These are phyloP conservation scores for Prunella strophiata DNA, from an alignment of 2,797 vertebrate species.

Conservation along the genomic window DNA sequence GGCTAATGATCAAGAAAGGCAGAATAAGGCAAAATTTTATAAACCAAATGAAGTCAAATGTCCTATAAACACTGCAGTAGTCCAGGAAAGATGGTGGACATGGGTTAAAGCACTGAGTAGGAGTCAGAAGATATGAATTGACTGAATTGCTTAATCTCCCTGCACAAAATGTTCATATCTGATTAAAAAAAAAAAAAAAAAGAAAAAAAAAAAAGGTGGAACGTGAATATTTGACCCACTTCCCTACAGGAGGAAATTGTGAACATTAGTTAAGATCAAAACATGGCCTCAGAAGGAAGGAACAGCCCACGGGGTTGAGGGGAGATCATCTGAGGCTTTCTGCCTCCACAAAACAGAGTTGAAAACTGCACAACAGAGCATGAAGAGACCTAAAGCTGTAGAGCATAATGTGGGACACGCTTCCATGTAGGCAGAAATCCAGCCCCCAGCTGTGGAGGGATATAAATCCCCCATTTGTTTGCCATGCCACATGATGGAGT, in stretches of 20 bases:
- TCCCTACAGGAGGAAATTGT: neutral
- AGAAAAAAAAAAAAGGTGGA: neutral
- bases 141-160: neutral
- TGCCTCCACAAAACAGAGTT: neutral
- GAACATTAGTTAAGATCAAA: neutral
- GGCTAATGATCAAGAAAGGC: conserved; percentile 38
- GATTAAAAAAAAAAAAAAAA: neutral
- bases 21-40: conserved; percentile 9
- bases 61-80: neutral
- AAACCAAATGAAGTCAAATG: neutral
- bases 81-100: neutral
- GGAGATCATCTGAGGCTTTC: neutral
- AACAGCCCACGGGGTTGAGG: neutral
- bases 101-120: neutral
- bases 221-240: neutral
- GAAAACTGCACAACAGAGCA: neutral
- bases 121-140: neutral
- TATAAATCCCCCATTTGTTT: neutral
- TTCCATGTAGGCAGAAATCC: neutral
- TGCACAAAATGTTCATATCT: neutral
- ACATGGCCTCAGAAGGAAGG: neutral
- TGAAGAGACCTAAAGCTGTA: neutral
- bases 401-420: rapidly evolving
- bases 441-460: neutral
- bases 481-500: neutral